phyloP scores from a whole-genome alignment of 2,888 invertebrate species.

The Drepanosiphum platanoidis region DNA sequence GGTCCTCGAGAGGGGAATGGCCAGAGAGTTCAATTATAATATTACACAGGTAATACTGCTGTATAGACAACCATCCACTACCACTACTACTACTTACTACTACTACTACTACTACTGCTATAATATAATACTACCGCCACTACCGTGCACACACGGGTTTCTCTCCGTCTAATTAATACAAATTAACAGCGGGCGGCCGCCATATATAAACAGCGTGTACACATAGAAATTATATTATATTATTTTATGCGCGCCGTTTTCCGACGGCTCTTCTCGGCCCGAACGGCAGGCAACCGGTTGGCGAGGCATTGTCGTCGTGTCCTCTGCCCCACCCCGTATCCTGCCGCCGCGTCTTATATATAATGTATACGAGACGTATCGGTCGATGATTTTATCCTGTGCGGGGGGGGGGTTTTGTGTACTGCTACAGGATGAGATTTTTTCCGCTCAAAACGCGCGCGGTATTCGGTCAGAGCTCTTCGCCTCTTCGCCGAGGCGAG shows the following conservation, averaged over 20 bases:
- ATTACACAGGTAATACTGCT: not conserved
- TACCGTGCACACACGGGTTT: not conserved
- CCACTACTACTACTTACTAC: not conserved
- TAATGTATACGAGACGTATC: not conserved
- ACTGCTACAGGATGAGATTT: not conserved
- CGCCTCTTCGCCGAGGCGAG: no score
- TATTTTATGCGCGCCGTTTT: conserved; percentile 21
- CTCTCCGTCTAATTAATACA: conserved; percentile 44
- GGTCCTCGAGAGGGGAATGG: not conserved
- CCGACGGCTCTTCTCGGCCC: conserved; percentile 17
- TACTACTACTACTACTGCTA: not conserved
- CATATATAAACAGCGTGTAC: not conserved
- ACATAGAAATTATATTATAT: no score
- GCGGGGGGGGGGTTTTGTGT: not conserved
- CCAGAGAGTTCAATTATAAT: conserved; percentile 6
- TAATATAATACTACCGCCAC: not conserved
- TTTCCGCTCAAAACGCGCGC: not conserved
- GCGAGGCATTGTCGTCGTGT: conserved; percentile 20
- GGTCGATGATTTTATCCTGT: conserved; percentile 14
- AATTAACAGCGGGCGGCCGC: conserved; percentile 45
- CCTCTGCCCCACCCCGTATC: not conserved
- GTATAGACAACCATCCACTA: not conserved
- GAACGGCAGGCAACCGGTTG: conserved; percentile 30
- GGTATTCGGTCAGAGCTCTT: no score
- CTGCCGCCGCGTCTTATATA: not conserved